Evolutionary conservation across 1,140 invertebrate species (phyloP).

Genomic region (Meloidogyne exigua): DNA sequence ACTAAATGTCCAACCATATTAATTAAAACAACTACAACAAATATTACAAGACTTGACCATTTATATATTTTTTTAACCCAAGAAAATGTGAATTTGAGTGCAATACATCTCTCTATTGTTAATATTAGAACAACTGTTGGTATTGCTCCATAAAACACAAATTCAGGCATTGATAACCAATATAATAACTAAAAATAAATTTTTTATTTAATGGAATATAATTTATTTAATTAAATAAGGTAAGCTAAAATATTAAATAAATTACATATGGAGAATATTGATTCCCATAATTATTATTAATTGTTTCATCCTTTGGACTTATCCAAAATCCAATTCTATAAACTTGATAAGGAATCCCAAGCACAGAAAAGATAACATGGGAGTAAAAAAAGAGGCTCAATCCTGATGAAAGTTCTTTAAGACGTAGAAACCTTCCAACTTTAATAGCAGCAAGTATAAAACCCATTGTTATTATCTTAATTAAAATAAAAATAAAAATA

Average conservation of each 20-base stretch:
- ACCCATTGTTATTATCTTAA: background rate
- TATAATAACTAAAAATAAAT: background rate
- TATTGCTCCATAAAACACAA: constrained; percentile 25
- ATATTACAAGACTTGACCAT: background rate
- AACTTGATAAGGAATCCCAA: constrained; percentile 1
- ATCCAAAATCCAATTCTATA: constrained; percentile 18
- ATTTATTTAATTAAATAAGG: too few relatives aligned
- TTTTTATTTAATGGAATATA: too few relatives aligned
- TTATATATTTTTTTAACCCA: background rate
- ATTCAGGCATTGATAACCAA: constrained; percentile 25
- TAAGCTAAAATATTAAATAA: background rate
- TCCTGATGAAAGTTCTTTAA: background rate
- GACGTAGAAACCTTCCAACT: background rate
- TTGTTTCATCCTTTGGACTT: background rate
- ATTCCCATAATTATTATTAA: background rate
- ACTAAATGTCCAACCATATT: constrained; percentile 16
- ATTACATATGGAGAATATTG: background rate
- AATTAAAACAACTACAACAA: background rate
- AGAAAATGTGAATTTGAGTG: background rate
- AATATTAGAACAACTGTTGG: constrained; percentile 12
- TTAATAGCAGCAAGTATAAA: background rate
- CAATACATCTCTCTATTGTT: constrained; percentile 12
- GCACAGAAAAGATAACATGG: background rate
- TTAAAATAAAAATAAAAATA: background rate
- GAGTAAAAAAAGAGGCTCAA: constrained; percentile 13